These are phyloP conservation scores for Anarsia innoxiella DNA, from an alignment of 2,888 invertebrate species.

Conservation along the genomic window DNA sequence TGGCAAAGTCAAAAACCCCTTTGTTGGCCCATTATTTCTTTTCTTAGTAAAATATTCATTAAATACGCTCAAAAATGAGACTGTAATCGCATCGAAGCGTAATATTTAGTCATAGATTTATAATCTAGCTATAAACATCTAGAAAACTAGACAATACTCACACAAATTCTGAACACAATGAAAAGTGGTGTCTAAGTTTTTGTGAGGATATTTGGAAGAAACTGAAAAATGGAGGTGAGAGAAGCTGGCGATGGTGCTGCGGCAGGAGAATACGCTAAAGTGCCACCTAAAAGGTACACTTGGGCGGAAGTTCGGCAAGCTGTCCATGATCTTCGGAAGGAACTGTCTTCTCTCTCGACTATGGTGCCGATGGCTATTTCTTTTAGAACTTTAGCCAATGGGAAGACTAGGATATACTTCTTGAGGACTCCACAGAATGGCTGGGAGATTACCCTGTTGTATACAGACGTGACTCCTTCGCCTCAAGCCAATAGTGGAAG, in stretches of 20 bases:
- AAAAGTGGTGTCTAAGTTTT: constrained; percentile 32
- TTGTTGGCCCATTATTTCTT: constrained; percentile 30
- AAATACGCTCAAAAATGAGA: constrained; percentile 36
- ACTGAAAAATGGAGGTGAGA: constrained; percentile 56
- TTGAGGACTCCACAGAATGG: constrained; percentile 90
- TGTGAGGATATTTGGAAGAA: neutral
- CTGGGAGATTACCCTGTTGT: constrained; percentile 92
- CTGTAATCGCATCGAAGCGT: constrained; percentile 26
- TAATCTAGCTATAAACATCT: too few species aligned
- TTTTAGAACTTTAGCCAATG: constrained; percentile 85
- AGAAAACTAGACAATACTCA: too few species aligned
- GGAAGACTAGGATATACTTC: constrained; percentile 91
- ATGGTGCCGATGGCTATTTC: constrained; percentile 89
- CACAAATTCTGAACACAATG: too few species aligned
- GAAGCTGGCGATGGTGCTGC: constrained; percentile 67
- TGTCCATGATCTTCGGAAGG: constrained; percentile 86
- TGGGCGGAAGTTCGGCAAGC: constrained; percentile 89
- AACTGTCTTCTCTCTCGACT: constrained; percentile 84
- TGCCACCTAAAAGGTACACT: constrained; percentile 66
- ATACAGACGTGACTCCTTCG: constrained; percentile 85
- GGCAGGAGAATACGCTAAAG: constrained; percentile 48
- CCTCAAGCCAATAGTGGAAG: constrained; percentile 70
- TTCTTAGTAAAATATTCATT: constrained; percentile 28
- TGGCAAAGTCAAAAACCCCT: constrained; percentile 50
- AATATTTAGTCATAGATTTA: too few species aligned